Evolutionary conservation across 2,797 vertebrate genomes (phyloP).

Genomic region (Lagorchestes hirsutus): DNA sequence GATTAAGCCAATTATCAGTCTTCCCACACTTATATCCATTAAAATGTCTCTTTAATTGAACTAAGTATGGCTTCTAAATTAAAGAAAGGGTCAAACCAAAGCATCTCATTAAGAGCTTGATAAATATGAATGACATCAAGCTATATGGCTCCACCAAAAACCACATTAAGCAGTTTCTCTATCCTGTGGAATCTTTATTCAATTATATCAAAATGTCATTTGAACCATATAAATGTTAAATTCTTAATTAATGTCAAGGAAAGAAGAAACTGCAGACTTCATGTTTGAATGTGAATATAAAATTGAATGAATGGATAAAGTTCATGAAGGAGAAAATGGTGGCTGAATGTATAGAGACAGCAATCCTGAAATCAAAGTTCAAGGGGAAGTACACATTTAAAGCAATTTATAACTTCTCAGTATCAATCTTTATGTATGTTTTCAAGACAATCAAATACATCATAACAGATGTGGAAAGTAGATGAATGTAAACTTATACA

Average conservation of each 20-base stretch:
- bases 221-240: neutral
- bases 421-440: too few species aligned
- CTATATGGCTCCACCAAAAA: neutral
- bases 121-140: neutral
- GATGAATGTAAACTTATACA: too few species aligned
- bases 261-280: neutral
- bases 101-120: neutral
- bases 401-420: too few species aligned
- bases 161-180: neutral
- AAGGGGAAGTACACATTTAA: too few species aligned
- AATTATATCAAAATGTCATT: neutral
- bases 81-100: neutral
- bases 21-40: neutral
- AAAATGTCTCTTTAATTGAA: neutral
- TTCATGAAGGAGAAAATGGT: too few species aligned
- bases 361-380: too few species aligned
- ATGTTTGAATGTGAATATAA: neutral
- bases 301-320: neutral
- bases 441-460: too few species aligned
- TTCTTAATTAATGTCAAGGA: neutral
- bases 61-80: neutral
- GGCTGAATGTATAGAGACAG: too few species aligned
- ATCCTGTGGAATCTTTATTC: neutral
- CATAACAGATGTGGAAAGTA: too few species aligned
- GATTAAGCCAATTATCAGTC: neutral